These are phyloP conservation scores for Thyatira batis DNA, from an alignment of 2,888 invertebrate species.

Conservation along the genomic window DNA sequence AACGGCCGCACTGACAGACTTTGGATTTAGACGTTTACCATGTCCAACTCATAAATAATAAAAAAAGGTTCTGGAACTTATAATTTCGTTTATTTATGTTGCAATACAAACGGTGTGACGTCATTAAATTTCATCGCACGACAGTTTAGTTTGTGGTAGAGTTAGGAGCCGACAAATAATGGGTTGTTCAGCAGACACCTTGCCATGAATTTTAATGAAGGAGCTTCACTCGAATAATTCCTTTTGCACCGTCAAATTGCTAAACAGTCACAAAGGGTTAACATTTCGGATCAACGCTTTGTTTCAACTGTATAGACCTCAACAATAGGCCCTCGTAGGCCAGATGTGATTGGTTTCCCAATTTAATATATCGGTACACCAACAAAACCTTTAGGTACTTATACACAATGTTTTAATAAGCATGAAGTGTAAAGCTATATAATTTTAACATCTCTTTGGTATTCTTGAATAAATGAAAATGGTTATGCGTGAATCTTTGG, in stretches of 20 bases:
- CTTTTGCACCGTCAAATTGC: slow-evolving; percentile 49
- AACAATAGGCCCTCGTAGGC: slow-evolving; percentile 27
- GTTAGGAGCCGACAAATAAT: slow-evolving; percentile 49
- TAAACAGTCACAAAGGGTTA: slow-evolving; percentile 51
- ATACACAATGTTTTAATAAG: too few species aligned
- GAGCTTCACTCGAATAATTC: slow-evolving; percentile 51
- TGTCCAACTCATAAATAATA: background rate
- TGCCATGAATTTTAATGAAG: slow-evolving; percentile 58
- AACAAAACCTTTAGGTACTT: too few species aligned
- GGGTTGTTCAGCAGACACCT: slow-evolving; percentile 42
- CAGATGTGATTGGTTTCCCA: background rate
- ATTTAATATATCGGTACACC: background rate
- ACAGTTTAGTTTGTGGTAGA: slow-evolving; percentile 31
- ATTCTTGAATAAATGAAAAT: too few species aligned
- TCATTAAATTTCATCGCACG: slow-evolving; percentile 7
- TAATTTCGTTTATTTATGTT: background rate
- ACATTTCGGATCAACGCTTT: slow-evolving; percentile 45
- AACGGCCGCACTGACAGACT: too few species aligned
- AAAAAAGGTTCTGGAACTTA: background rate
- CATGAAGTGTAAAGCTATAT: background rate
- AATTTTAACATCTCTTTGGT: too few species aligned
- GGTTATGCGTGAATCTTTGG: too few species aligned
- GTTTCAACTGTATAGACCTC: slow-evolving; percentile 27
- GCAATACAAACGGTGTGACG: background rate
- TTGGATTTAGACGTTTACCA: too few species aligned